Conservation (phyloP, 2,113 vertebrate species). For the Etia nguti region DNA sequence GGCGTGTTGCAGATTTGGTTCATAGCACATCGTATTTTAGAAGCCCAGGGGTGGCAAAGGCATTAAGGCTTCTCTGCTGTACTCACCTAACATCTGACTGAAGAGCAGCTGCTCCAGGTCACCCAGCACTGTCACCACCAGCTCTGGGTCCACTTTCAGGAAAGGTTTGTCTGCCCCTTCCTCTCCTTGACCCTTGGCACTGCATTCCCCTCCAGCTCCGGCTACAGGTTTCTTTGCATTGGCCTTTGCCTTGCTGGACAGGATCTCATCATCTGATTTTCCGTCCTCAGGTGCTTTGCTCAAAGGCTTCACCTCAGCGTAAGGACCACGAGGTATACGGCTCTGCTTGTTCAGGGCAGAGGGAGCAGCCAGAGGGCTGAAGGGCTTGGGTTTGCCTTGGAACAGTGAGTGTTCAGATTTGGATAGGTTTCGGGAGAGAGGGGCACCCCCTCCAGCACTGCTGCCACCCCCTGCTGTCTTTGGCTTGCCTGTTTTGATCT, state of each 20-base stretch:
- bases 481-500: slow-evolving; percentile 65
- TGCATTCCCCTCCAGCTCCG: slow-evolving; percentile 55
- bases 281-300: slow-evolving; percentile 89
- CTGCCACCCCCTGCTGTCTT: slow-evolving; percentile 53
- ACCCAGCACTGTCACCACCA: slow-evolving; percentile 96
- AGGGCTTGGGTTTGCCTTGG: slow-evolving; percentile 83
- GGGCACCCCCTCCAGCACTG: slow-evolving; percentile 70
- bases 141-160: slow-evolving; percentile 96
- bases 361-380: slow-evolving; percentile 76
- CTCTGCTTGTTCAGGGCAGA: slow-evolving; percentile 83
- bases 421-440: slow-evolving; percentile 87
- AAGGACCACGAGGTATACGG: slow-evolving; percentile 92
- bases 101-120: slow-evolving; percentile 98
- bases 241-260: slow-evolving; percentile 86
- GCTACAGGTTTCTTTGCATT: slow-evolving; percentile 67
- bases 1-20: slow-evolving; percentile 27
- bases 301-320: slow-evolving; percentile 94
- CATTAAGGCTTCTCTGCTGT: background rate
- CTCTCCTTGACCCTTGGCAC: slow-evolving; percentile 70
- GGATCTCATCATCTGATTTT: slow-evolving; percentile 89
- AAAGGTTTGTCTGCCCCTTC: slow-evolving; percentile 86
- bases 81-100: slow-evolving; percentile 98
- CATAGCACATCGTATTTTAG: slow-evolving; percentile 2
- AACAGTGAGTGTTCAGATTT: slow-evolving; percentile 94
- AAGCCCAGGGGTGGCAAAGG: background rate